A percentile compares a stretch with the other conserved stretches of the same genome.
Evolutionary conservation across 1,140 invertebrate species (phyloP).

Genomic region (Gryllus bimaculatus): DNA sequence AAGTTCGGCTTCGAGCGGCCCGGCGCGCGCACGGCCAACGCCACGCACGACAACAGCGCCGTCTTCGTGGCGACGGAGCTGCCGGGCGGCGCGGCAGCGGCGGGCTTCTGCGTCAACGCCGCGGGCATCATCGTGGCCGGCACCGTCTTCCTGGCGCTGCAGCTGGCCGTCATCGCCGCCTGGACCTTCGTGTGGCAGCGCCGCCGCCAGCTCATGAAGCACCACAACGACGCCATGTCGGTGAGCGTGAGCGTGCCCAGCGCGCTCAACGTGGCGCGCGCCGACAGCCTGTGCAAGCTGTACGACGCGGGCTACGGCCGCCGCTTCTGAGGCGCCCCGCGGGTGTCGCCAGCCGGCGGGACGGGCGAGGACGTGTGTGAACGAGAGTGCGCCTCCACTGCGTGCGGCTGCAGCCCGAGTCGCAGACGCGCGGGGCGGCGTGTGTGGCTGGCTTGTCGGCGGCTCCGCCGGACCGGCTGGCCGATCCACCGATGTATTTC

Average conservation of each 20-base stretch:
- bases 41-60: slow-evolving; percentile 31
- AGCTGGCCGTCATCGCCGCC: slow-evolving; percentile 68
- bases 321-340: slow-evolving; percentile 50
- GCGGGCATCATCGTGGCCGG: slow-evolving; percentile 68
- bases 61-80: slow-evolving; percentile 32
- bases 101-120: slow-evolving; percentile 61
- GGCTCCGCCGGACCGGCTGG: no score
- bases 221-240: slow-evolving; percentile 44
- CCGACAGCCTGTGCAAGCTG: slow-evolving; percentile 73
- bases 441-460: no score
- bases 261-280: slow-evolving; percentile 41
- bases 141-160: slow-evolving; percentile 71
- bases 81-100: slow-evolving; percentile 29
- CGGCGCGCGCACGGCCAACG: slow-evolving; percentile 31
- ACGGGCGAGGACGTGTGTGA: no score
- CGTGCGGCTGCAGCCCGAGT: no score
- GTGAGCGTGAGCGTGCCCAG: slow-evolving; percentile 33
- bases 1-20: slow-evolving; percentile 72
- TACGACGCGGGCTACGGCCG: slow-evolving; percentile 76
- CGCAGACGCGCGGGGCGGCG: no score
- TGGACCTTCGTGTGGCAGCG: slow-evolving; percentile 79
- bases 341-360: no score
- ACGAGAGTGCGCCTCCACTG: no score
- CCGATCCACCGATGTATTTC: no score
- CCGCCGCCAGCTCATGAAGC: slow-evolving; percentile 48